A percentile compares a stretch with the other conserved stretches of the same genome.
Evolutionary conservation across 2,113 vertebrate species (phyloP).

Genomic region (Tragelaphus strepsiceros): DNA sequence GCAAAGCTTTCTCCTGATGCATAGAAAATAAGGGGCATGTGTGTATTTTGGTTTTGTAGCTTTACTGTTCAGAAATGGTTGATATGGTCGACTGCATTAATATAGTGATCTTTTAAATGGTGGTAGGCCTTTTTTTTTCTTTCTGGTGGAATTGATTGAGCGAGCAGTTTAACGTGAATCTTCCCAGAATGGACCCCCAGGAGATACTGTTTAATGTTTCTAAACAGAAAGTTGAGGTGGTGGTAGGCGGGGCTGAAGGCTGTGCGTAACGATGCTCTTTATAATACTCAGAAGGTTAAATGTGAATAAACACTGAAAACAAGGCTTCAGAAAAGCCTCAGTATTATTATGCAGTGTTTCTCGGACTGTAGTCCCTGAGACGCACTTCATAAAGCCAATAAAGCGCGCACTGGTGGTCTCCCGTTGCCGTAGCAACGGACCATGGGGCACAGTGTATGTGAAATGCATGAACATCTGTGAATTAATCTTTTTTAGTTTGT

Average conservation of each 20-base stretch:
- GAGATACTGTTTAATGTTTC: conserved; percentile 15
- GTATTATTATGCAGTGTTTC: conserved; percentile 83
- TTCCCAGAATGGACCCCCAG: background rate
- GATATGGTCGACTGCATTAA: background rate
- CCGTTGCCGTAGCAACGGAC: conserved; percentile 94
- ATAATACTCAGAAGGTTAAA: conserved; percentile 81
- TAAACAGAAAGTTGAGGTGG: background rate
- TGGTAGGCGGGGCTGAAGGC: background rate
- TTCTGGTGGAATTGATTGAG: background rate
- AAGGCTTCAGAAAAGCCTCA: conserved; percentile 80
- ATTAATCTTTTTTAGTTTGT: conserved; percentile 86
- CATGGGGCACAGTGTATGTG: conserved; percentile 89
- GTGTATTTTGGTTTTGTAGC: background rate
- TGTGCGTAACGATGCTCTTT: conserved; percentile 66
- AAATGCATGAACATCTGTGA: conserved; percentile 89
- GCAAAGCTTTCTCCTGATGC: background rate
- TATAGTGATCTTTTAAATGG: conserved; percentile 15
- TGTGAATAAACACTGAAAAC: conserved; percentile 82
- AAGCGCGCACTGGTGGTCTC: conserved; percentile 89
- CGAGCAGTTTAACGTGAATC: background rate
- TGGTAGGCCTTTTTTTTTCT: background rate
- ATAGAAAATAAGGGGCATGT: background rate
- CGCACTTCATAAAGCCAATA: conserved; percentile 93
- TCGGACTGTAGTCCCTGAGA: conserved; percentile 83
- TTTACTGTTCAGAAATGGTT: background rate